Evolutionary conservation across 2,797 vertebrate genomes (phyloP).

Genomic region (Sebastiscus tertius): DNA sequence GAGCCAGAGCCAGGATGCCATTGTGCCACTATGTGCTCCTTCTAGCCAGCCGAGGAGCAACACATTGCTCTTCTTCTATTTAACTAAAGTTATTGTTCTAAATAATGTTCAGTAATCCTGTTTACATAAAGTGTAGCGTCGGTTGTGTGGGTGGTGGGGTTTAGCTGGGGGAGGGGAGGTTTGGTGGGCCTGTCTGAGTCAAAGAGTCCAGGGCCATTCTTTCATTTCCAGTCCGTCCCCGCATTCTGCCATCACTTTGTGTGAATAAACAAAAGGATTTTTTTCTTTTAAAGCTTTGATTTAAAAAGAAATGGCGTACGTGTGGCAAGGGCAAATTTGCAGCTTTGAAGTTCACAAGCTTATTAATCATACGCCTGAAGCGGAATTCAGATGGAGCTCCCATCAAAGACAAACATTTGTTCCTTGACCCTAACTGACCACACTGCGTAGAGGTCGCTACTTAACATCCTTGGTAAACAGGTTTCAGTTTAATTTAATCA

Average conservation of each 20-base stretch:
- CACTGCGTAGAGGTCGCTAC: slow-evolving; percentile 2
- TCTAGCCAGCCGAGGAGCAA: no score
- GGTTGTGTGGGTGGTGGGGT: neutral
- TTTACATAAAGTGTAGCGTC: neutral
- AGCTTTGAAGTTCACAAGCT: slow-evolving; percentile 65
- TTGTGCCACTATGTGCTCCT: neutral
- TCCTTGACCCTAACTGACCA: slow-evolving; percentile 55
- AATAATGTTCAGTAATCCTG: neutral
- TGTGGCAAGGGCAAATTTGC: slow-evolving; percentile 45
- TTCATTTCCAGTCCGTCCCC: neutral
- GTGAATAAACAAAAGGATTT: slow-evolving; percentile 39
- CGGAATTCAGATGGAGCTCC: slow-evolving; percentile 35
- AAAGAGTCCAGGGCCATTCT: neutral
- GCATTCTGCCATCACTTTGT: slow-evolving; percentile 23
- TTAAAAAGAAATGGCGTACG: slow-evolving; percentile 45
- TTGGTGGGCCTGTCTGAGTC: neutral
- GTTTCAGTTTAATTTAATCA: neutral
- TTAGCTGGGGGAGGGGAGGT: no score
- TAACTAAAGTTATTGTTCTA: neutral
- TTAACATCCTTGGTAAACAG: slow-evolving; percentile 18
- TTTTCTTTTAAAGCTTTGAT: slow-evolving; percentile 42
- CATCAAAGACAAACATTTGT: slow-evolving; percentile 58
- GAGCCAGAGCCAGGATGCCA: neutral
- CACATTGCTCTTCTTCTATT: no score
- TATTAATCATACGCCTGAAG: slow-evolving; percentile 57